Evolutionary conservation across 2,797 vertebrate genomes (phyloP), one percentile per base, ranked within the genome.

Genomic region (Tiaroga cobitis): DNA sequence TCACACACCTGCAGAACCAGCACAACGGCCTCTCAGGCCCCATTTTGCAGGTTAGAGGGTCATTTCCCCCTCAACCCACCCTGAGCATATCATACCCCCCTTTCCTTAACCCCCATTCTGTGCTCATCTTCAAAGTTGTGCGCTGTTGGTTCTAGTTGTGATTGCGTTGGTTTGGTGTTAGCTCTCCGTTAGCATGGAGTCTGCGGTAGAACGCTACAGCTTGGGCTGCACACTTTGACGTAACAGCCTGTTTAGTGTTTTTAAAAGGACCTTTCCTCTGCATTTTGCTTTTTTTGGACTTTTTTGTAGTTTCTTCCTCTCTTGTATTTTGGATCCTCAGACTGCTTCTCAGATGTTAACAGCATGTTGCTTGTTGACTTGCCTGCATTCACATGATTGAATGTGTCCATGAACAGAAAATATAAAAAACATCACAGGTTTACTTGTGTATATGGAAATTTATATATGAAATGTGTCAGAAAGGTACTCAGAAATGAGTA

Each of bases 1-100:
- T 99, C 90, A 93, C 96, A 94, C 97, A 98, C 93, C 97, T 98
- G 94, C 96, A 96, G 91, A 93, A 92, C 91, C 97, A 96, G 95
- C 96, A 96, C 95, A 96, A 97, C 94, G 95, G 97, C 95, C 96
- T 97, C 92, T 95, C 96, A 88, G 96, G 96, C 93, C 95, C 95
- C 93, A 93, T 95, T 95, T 95, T 96, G 94, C 97, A 99, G 97
- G 98, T 99, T 95, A 98, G 98, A 88, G 88, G 88, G 88, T 88
- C 85, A 89, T 89, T 91, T 37, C 74, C 49, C 81, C 81, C 78
- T 67, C 84, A 68, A 80, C 37, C 77, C 79, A 77, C 61, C 63
- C 70, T 46, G 78, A 92, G 88, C 93, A 93, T 93, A 92, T 92
- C 54, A 72, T 93, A 94, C 90, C 87, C 91, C 91, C 74, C 32